These are phyloP conservation scores for Brachynemurus nebulosus DNA, from an alignment of 2,888 invertebrate genomes.

Conservation along the genomic window DNA sequence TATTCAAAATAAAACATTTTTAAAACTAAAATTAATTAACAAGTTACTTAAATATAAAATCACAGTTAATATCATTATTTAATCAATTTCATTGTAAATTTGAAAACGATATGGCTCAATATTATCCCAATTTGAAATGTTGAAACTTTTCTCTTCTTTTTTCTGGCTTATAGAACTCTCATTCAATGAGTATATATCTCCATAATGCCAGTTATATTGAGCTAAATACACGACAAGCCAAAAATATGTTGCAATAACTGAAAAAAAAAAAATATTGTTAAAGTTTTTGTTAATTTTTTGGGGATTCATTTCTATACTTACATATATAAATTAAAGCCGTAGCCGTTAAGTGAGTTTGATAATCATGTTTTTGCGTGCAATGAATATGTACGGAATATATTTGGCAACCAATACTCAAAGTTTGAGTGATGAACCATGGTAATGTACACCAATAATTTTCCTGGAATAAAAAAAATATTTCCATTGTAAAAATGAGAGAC, in stretches of 20 bases:
- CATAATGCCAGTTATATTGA: not conserved
- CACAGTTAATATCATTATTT: no score
- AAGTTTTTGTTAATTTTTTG: no score
- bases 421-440: conserved; percentile 3
- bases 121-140: not conserved
- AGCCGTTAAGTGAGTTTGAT: not conserved
- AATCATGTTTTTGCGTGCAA: not conserved
- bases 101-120: not conserved
- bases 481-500: not conserved
- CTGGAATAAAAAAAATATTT: conserved; percentile 2
- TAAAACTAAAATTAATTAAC: no score
- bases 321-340: conserved; percentile 1
- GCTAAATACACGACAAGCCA: conserved; percentile 1
- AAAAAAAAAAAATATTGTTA: conserved; percentile 2
- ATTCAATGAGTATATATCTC: not conserved
- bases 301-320: no score
- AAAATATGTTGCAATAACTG: conserved; percentile 1
- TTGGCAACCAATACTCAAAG: not conserved
- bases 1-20: no score
- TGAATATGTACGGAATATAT: not conserved
- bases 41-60: not conserved
- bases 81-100: not conserved
- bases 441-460: conserved; percentile 2
- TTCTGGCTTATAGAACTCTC: not conserved
- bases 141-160: not conserved